phyloP scores from a whole-genome alignment of 2,888 invertebrate genomes.

The Salpingus planirostris region DNA sequence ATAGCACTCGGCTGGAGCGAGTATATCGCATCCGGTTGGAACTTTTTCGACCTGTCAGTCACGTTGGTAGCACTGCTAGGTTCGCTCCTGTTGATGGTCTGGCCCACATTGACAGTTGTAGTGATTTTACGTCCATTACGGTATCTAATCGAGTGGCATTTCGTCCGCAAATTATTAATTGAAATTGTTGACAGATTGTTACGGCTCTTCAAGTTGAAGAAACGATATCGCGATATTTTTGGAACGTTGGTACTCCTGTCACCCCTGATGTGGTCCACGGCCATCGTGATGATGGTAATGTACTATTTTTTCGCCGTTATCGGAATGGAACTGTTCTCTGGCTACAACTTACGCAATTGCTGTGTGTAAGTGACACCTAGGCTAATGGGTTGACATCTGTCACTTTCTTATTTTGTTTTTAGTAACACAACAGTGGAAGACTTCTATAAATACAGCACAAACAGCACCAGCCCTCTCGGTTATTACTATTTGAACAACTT shows the following conservation, averaged over 20 bases:
- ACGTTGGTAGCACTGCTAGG: constrained; percentile 60
- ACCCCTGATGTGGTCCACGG: constrained; percentile 76
- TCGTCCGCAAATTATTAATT: too few relatives aligned
- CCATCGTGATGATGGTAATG: constrained; percentile 71
- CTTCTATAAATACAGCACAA: constrained; percentile 64
- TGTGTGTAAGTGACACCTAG: constrained; percentile 52
- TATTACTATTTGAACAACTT: constrained; percentile 85
- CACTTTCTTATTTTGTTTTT: constrained; percentile 24
- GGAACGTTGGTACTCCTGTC: constrained; percentile 45
- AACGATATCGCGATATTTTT: constrained; percentile 43
- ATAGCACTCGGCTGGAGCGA: constrained; percentile 60
- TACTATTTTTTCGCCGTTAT: constrained; percentile 86
- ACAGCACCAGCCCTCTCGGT: constrained; percentile 61
- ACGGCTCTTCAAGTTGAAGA: constrained; percentile 69
- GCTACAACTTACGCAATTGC: constrained; percentile 67
- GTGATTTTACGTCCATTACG: constrained; percentile 64
- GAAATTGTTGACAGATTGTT: too few relatives aligned
- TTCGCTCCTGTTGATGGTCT: constrained; percentile 55
- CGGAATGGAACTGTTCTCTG: constrained; percentile 80
- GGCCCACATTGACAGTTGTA: constrained; percentile 60
- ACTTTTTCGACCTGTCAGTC: constrained; percentile 67
- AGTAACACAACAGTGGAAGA: constrained; percentile 80
- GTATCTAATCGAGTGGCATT: too few relatives aligned
- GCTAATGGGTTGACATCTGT: too few relatives aligned
- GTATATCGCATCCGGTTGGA: constrained; percentile 79